Conservation (phyloP, 1,140 invertebrate genomes). For the Scaptodrosophila lebanonensis region DNA sequence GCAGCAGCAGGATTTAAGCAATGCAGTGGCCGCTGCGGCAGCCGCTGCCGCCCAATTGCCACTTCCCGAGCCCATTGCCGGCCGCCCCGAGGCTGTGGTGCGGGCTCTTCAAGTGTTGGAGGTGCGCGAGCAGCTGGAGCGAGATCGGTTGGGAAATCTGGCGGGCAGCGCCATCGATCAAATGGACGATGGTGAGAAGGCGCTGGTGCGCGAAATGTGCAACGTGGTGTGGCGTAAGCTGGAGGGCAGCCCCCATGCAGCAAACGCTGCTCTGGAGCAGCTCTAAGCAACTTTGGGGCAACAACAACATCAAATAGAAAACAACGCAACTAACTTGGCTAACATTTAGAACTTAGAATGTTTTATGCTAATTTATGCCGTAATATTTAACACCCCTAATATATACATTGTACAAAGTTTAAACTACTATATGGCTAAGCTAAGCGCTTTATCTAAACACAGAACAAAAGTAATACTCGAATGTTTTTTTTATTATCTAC, state of each 20-base stretch:
- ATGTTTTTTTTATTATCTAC: slow-evolving; percentile 15
- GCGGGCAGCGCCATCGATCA: slow-evolving; percentile 78
- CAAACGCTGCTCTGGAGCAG: slow-evolving; percentile 53
- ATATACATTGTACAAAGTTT: slow-evolving; percentile 66
- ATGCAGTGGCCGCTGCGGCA: slow-evolving; percentile 64
- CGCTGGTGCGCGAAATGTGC: slow-evolving; percentile 96
- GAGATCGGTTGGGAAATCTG: slow-evolving; percentile 76
- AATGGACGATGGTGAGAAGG: slow-evolving; percentile 94
- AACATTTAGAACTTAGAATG: slow-evolving; percentile 36
- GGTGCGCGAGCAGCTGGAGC: slow-evolving; percentile 91
- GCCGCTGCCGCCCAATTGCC: slow-evolving; percentile 76
- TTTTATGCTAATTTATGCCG: background rate
- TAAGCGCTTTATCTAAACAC: slow-evolving; percentile 47
- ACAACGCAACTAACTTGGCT: slow-evolving; percentile 36
- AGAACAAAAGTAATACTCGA: slow-evolving; percentile 54
- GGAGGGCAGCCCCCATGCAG: slow-evolving; percentile 78
- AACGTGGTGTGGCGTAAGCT: slow-evolving; percentile 87
- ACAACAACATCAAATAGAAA: background rate
- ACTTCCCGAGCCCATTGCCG: slow-evolving; percentile 77
- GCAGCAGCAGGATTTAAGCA: slow-evolving; percentile 31
- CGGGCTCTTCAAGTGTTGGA: slow-evolving; percentile 93
- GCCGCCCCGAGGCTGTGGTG: slow-evolving; percentile 92
- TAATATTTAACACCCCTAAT: slow-evolving; percentile 47
- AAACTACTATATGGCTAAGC: slow-evolving; percentile 51
- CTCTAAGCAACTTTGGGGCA: slow-evolving; percentile 44